phyloP scores from a whole-genome alignment of 2,113 vertebrate species.

The Sinocyclocheilus rhinocerous region DNA sequence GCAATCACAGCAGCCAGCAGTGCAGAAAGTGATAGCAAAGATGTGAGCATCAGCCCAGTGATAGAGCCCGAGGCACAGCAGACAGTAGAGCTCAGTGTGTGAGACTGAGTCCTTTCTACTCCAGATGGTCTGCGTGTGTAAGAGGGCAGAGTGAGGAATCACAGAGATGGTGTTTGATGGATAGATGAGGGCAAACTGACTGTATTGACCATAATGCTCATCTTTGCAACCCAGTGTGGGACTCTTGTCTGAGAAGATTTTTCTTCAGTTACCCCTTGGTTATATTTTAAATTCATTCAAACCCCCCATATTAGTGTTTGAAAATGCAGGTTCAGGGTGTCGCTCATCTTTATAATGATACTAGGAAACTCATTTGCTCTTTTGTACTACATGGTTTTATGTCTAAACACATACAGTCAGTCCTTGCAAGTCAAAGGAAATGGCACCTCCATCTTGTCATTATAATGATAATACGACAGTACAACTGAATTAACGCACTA shows the following conservation, averaged over 20 bases:
- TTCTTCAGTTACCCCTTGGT: neutral
- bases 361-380: neutral
- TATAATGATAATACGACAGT: conserved; percentile 32
- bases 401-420: neutral
- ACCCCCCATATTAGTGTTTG: neutral
- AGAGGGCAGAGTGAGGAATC: conserved; percentile 22
- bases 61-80: conserved; percentile 31
- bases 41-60: conserved; percentile 8
- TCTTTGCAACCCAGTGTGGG: neutral
- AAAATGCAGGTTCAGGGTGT: neutral
- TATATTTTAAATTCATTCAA: neutral
- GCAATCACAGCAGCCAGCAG: conserved; percentile 28
- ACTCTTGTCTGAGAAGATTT: neutral
- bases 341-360: neutral
- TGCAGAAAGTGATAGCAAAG: conserved; percentile 34
- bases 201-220: neutral
- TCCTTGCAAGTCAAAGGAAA: conserved; percentile 28
- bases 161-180: conserved; percentile 41
- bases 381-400: conserved; percentile 3
- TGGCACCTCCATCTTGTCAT: conserved; percentile 29
- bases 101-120: conserved; percentile 9
- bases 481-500: neutral
- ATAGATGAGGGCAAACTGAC: conserved; percentile 51
- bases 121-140: conserved; percentile 48
- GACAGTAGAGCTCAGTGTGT: conserved; percentile 18